These are phyloP conservation scores for Megaceryle alcyon DNA, from an alignment of 2,797 vertebrate genomes.

Conservation along the genomic window DNA sequence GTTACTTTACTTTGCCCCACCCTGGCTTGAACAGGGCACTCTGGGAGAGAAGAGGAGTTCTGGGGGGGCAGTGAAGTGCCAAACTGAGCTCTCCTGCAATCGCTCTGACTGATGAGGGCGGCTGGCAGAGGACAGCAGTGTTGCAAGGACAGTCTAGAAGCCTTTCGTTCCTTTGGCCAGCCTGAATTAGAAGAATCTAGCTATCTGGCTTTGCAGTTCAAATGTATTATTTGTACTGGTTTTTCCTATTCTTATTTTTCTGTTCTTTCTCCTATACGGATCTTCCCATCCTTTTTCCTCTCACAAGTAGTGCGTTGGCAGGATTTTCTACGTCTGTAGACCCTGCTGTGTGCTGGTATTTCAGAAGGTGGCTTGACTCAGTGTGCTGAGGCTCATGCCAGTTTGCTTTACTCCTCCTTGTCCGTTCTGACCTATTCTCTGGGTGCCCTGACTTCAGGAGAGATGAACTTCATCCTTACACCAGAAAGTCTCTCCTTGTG, in stretches of 20 bases:
- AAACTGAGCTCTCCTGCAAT: background rate
- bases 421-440: background rate
- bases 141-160: background rate
- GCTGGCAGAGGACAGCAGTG: rapidly evolving
- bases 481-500: background rate
- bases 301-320: rapidly evolving
- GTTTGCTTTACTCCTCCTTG: background rate
- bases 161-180: background rate
- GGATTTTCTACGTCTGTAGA: rapidly evolving
- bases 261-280: background rate
- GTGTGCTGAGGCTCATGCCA: rapidly evolving
- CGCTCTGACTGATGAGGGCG: rapidly evolving
- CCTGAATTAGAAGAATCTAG: background rate
- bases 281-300: background rate
- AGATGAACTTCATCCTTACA: background rate
- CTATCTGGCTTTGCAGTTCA: background rate
- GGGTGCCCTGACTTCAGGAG: background rate
- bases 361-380: background rate
- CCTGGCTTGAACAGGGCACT: rapidly evolving
- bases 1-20: background rate
- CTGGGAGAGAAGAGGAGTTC: background rate
- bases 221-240: background rate
- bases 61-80: too few relatives aligned
- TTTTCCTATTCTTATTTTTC: background rate
- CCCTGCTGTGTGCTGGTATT: background rate